Percentiles rank a stretch among this genome's conserved stretches.
Conservation (phyloP, 2,113 vertebrate genomes). For the Cynocephalus volans region DNA sequence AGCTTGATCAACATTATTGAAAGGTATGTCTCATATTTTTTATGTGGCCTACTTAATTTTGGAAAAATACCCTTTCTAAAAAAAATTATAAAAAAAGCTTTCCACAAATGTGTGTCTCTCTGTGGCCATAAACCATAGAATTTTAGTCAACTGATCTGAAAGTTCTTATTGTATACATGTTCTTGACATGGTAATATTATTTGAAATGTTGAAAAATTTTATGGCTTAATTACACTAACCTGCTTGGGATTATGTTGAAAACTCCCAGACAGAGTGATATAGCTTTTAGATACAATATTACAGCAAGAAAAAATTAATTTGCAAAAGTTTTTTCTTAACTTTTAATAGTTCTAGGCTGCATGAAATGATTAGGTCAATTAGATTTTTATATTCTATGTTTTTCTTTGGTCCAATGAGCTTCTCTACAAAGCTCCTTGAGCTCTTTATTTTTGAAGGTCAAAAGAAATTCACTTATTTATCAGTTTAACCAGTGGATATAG, state of each 20-base stretch:
- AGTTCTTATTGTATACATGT: background rate
- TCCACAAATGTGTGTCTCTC: background rate
- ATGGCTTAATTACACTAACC: background rate
- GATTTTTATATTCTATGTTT: background rate
- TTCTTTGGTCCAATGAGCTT: background rate
- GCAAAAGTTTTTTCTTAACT: background rate
- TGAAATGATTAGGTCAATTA: conserved; percentile 14
- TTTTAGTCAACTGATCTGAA: background rate
- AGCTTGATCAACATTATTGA: conserved; percentile 62
- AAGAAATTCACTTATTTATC: background rate
- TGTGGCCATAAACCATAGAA: background rate
- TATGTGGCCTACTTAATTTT: conserved; percentile 51
- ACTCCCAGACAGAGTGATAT: background rate
- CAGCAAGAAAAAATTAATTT: background rate
- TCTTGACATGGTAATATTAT: background rate
- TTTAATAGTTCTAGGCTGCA: background rate
- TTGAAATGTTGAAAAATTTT: background rate
- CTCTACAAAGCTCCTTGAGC: background rate
- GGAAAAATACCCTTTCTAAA: background rate
- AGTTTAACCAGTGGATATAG: background rate
- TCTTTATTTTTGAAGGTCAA: background rate
- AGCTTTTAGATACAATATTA: background rate
- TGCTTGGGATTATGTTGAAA: conserved; percentile 21
- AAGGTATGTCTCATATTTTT: conserved; percentile 69
- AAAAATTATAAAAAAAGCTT: conserved; percentile 2